Evolutionary conservation across 2,113 vertebrate species (phyloP), one percentile per base, ranked within the genome.

Genomic region (Morone chrysops): DNA sequence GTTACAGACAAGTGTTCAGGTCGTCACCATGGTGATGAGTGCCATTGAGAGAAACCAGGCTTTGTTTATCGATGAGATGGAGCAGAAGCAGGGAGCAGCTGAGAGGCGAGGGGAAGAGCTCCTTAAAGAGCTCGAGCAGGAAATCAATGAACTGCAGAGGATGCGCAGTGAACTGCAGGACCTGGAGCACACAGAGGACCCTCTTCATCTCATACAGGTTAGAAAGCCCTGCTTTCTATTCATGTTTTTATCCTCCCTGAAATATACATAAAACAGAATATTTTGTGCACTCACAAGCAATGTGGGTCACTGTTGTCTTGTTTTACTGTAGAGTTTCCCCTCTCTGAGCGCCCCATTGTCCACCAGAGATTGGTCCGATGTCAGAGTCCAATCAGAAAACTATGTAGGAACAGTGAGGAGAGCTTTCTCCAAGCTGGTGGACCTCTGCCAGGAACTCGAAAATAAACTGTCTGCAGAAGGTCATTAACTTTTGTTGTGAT

Each of bases 181-280:
- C 8, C 86, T 92, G 61, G 82, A 88, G 66, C 8, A 38, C 36
- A 84, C 50, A 0, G 62, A 77, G 12, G 86, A 92, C 50, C 83
- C 85, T 38, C 80, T 93, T 25, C 77, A 85, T 45, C 80, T 93
- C 16, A 41, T 92, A 4, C 84, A 87, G 86, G 91, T 93, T 2
- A 17, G 59, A 53, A 36, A 40, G 54, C 16, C 38, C 5, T 10
- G 18, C 40, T 18, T 22, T 31, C 31, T 31, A 31, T 31, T 31
- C 31, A 31, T 31, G 31, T 31, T 31, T 31, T 31, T 4, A 31
- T 31, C 31, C 31, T 31, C 31, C 31, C 31, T 31, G 31, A 31
- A 31, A 31, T 31, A 31, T 3, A 31, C 16, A 53, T 10, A 0
- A 3, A 10, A 31, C 5, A 14, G 12, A 65, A 36, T 36, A 7